Evolutionary conservation across 2,113 vertebrate species (phyloP).

Genomic region (Acanthochromis polyacanthus): DNA sequence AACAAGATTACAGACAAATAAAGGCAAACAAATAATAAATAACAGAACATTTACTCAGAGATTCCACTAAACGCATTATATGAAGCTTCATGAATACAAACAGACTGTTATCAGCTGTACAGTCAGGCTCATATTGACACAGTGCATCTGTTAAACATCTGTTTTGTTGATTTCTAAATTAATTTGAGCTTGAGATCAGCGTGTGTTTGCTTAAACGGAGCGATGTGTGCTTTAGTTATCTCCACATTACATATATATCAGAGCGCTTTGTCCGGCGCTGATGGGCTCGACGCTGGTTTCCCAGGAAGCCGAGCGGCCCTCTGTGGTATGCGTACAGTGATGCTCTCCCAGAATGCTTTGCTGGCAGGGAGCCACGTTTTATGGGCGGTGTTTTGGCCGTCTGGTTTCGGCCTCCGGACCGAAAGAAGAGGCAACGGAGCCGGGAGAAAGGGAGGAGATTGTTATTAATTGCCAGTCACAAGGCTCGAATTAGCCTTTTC

Average conservation of each 20-base stretch:
- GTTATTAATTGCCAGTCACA: conserved; percentile 64
- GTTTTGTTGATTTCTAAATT: too few relatives aligned
- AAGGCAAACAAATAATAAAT: too few relatives aligned
- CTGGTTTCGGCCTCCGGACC: background rate
- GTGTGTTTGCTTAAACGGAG: background rate
- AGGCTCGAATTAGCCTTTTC: conserved; percentile 73
- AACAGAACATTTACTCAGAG: too few relatives aligned
- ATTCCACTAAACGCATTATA: too few relatives aligned
- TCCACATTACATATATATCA: conserved; percentile 17
- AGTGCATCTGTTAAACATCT: too few relatives aligned
- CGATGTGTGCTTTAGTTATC: conserved; percentile 47
- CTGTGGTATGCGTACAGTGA: conserved; percentile 82
- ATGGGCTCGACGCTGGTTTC: conserved; percentile 66
- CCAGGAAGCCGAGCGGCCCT: conserved; percentile 53
- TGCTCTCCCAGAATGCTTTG: conserved; percentile 75
- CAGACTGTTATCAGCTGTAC: too few relatives aligned
- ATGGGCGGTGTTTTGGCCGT: conserved; percentile 42
- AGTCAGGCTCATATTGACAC: too few relatives aligned
- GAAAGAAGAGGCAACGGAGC: conserved; percentile 45
- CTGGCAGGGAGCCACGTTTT: conserved; percentile 56
- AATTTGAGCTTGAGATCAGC: conserved; percentile 9
- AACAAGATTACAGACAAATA: too few relatives aligned
- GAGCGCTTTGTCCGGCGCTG: conserved; percentile 30
- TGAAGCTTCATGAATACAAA: too few relatives aligned
- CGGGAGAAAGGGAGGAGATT: conserved; percentile 36